phyloP scores from a whole-genome alignment of 2,113 vertebrate species.

The Theristicus caerulescens region DNA sequence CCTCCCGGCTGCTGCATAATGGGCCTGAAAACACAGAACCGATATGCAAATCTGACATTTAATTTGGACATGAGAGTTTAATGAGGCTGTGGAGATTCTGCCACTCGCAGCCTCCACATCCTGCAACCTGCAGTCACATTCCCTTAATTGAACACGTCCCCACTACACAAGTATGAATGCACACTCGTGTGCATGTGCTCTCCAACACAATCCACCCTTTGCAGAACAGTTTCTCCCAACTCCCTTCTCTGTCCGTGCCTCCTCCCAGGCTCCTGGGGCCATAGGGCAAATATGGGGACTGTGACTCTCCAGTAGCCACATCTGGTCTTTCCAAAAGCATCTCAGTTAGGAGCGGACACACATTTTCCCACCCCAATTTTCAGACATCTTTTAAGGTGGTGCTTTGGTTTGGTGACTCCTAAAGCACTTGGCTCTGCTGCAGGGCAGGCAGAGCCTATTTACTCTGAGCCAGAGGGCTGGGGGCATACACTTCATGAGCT shows the following conservation, averaged over 20 bases:
- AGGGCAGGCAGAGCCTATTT: not conserved
- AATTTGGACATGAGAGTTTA: slow-evolving; percentile 60
- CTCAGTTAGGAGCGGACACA: not conserved
- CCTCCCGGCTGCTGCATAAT: not conserved
- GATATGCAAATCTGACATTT: slow-evolving; percentile 69
- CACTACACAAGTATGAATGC: not conserved
- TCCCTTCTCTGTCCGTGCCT: not conserved
- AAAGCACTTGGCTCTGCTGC: not conserved
- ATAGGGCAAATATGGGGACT: not conserved
- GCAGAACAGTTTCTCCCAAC: not conserved
- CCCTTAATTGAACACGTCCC: not conserved
- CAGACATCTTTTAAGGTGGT: not conserved
- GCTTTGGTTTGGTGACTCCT: not conserved
- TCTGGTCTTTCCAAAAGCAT: not conserved
- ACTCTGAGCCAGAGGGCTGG: not conserved
- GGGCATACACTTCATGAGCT: not conserved
- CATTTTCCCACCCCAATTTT: not conserved
- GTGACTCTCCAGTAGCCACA: not conserved
- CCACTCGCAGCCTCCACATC: slow-evolving; percentile 44
- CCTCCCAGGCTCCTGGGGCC: not conserved
- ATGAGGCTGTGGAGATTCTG: slow-evolving; percentile 52
- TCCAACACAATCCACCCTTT: not conserved
- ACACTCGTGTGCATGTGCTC: not conserved
- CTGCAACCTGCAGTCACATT: slow-evolving; percentile 1
- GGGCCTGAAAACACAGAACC: not conserved